Evolutionary conservation across 2,888 invertebrate species (phyloP), one percentile per base, ranked within the genome.

Genomic region (Hydrotaea cyrtoneurina): DNA sequence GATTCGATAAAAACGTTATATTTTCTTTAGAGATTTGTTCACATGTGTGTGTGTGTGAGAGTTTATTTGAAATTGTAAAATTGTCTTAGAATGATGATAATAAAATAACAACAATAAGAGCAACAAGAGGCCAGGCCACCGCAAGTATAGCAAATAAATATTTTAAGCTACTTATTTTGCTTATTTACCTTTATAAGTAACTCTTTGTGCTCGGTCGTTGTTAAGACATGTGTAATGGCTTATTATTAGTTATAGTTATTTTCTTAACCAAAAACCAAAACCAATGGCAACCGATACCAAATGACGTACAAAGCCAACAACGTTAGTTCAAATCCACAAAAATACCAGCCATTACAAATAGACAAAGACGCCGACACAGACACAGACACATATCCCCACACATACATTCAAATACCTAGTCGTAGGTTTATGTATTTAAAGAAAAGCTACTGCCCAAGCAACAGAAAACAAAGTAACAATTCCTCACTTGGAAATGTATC

Each of bases 111-210:
- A 50, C 50, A 15, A 7, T n/a, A 39, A 39, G 39, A 31, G 2
- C 39, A 39, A 10, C 39, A 4, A 39, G 11, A 4, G 1, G 10
- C 1, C 39, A 8, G 11, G 11, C 39, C 7, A 39, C 39, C 8
- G 8, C 39, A 39, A 39, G 39, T 8, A 39, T 15, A 50, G 50
- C 50, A n/a, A 31, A 13, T 39, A 66, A 78, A 62, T 31, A 79
- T 72, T 77, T 76, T 82, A 85, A 85, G 81, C 84, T 82, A 77
- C 84, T 85, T 85, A 81, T 75, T 76, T 76, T 82, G 66, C 79
- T 81, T 79, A 81, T 74, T 85, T 82, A 82, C 73, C 76, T 76
- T 72, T 55, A 39, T 26, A 74, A 81, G 62, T 69, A 66, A 73
- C 39, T 73, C 46, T 69, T 69, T 46, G 69, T 23, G 62, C 26